Conservation (phyloP, 2,797 vertebrate genomes). For the Clarias platycephalus region DNA sequence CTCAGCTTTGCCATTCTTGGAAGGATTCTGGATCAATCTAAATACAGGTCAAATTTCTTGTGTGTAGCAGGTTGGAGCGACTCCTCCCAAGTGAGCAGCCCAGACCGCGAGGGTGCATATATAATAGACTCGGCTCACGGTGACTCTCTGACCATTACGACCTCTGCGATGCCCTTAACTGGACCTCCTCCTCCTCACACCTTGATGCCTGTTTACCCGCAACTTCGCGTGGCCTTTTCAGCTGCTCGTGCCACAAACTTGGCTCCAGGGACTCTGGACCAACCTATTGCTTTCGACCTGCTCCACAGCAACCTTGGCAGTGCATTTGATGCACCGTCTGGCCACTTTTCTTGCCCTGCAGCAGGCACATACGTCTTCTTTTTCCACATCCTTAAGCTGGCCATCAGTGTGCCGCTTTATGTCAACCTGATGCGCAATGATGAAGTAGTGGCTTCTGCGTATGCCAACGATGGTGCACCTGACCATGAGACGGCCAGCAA, state of each 20-base stretch:
- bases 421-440: slow-evolving; percentile 98
- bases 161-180: slow-evolving; percentile 80
- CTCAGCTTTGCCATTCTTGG: neutral
- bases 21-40: neutral
- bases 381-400: slow-evolving; percentile 97
- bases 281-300: slow-evolving; percentile 93
- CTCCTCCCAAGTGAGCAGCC: slow-evolving; percentile 91
- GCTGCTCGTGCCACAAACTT: slow-evolving; percentile 93
- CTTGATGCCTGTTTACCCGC: slow-evolving; percentile 86
- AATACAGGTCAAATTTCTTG: neutral
- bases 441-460: slow-evolving; percentile 94
- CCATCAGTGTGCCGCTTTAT: slow-evolving; percentile 92
- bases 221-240: slow-evolving; percentile 92
- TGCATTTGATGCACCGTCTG: slow-evolving; percentile 87
- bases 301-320: slow-evolving; percentile 92
- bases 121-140: slow-evolving; percentile 88
- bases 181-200: slow-evolving; percentile 73
- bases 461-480: slow-evolving; percentile 95
- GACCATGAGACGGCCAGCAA: slow-evolving; percentile 98
- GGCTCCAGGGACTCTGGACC: slow-evolving; percentile 93
- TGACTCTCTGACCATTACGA: slow-evolving; percentile 83
- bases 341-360: slow-evolving; percentile 89
- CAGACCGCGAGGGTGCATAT: slow-evolving; percentile 81
- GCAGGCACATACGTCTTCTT: slow-evolving; percentile 94
- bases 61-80: slow-evolving; percentile 85